phyloP scores from a whole-genome alignment of 2,888 invertebrate species.

The Carpatolechia fugitivella region DNA sequence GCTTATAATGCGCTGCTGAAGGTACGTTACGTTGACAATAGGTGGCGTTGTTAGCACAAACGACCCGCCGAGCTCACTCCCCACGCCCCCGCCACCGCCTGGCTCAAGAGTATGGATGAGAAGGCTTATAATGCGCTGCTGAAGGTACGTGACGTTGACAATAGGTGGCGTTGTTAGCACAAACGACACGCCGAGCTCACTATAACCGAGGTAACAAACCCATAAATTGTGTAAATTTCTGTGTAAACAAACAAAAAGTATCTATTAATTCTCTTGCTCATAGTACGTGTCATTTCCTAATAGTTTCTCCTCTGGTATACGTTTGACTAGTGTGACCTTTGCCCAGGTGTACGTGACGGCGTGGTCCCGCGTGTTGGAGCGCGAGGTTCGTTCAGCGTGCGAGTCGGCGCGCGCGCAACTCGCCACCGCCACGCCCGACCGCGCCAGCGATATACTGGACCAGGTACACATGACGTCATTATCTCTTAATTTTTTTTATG shows the following conservation, averaged over 20 bases:
- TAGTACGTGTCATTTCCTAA: too few relatives aligned
- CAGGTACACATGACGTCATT: too few relatives aligned
- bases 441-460: slow-evolving; percentile 39
- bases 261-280: too few relatives aligned
- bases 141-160: too few relatives aligned
- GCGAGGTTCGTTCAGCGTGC: slow-evolving; percentile 89
- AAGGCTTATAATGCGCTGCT: slow-evolving; percentile 79
- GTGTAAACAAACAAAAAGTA: too few relatives aligned
- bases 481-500: too few relatives aligned
- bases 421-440: slow-evolving; percentile 34
- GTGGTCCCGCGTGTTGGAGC: slow-evolving; percentile 92
- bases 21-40: slow-evolving; percentile 42
- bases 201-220: too few relatives aligned
- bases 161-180: background rate
- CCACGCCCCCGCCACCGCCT: slow-evolving; percentile 94
- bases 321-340: too few relatives aligned
- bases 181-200: too few relatives aligned
- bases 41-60: slow-evolving; percentile 40
- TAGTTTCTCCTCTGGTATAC: too few relatives aligned
- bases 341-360: slow-evolving; percentile 83
- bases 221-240: too few relatives aligned
- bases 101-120: slow-evolving; percentile 92
- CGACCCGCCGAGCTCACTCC: slow-evolving; percentile 93
- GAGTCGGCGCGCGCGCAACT: slow-evolving; percentile 83
- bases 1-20: slow-evolving; percentile 89